Evolutionary conservation across 2,888 invertebrate species (phyloP), one percentile per base, ranked within the genome.

Genomic region (Coenonympha glycerion): DNA sequence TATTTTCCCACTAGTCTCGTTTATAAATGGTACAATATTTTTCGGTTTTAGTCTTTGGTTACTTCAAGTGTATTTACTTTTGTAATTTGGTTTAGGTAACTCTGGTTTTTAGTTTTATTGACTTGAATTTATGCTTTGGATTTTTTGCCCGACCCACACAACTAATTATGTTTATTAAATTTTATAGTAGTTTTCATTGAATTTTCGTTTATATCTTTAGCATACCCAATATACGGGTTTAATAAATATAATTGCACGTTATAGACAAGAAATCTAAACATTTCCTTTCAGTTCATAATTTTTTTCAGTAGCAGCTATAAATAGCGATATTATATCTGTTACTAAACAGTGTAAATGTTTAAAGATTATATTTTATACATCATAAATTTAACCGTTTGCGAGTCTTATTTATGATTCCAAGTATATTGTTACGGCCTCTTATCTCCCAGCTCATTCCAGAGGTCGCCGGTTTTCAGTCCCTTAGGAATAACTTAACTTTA

Each of bases 371-470:
- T 34, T 34, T 34, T 19, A 18, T 34, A 9, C 18, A 19, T 34
- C 34, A 34, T 34, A 19, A 18, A 34, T 34, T 34, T 34, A 34
- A 34, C 18, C n/a, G 34, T 5, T 18, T 34, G 34, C 34, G 34
- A 34, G n/a, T 34, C 34, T 18, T 34, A 34, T 34, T 34, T 34
- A 34, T 34, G 34, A 34, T 34, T 34, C 19, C 34, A 18, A 18
- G 34, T 34, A 33, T 18, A 34, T 34, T 34, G n/a, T 34, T 34
- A 34, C 19, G 18, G 9, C 18, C 34, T 34, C 34, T 34, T 34
- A 34, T 34, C 19, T 34, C 18, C 9, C 9, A 9, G 34, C 34
- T n/a, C 34, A 19, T 34, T 19, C 16, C 34, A 34, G n/a, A 34
- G 18, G 34, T 19, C 19, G 34, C 18, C n/a, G 18, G 19, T 9